A percentile compares a stretch with the other conserved stretches of the same genome.
Conservation (phyloP, 2,888 invertebrate genomes). For the Agapostemon virescens region DNA sequence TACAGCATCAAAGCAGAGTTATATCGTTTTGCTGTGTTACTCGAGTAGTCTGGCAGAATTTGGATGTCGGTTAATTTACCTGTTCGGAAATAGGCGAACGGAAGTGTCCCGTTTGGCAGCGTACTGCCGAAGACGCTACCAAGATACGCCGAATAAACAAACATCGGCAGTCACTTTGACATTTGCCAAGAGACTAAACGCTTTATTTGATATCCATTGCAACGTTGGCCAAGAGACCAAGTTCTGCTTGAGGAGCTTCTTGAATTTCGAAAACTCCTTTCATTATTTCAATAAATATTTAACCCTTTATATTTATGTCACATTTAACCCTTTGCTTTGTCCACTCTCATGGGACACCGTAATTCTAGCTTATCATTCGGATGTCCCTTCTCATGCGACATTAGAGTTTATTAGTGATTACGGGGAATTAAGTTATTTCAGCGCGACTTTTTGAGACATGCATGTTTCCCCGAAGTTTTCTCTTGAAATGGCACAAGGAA, state of each 20-base stretch:
- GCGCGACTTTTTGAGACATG: too few relatives aligned
- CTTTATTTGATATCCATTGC: neutral
- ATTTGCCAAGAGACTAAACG: neutral
- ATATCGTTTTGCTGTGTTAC: neutral
- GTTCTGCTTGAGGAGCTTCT: neutral
- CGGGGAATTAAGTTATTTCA: too few relatives aligned
- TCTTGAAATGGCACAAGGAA: too few relatives aligned
- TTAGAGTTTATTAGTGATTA: too few relatives aligned
- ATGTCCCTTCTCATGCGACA: too few relatives aligned
- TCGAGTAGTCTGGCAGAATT: neutral
- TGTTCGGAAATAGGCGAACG: neutral
- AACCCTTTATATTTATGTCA: too few relatives aligned
- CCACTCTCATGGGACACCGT: too few relatives aligned
- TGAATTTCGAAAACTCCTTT: neutral
- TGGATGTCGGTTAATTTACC: conserved; percentile 1
- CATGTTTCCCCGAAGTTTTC: too few relatives aligned
- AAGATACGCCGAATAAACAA: too few relatives aligned
- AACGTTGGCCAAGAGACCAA: neutral
- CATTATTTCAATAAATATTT: neutral
- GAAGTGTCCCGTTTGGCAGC: neutral
- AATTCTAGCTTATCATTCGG: too few relatives aligned
- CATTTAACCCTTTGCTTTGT: too few relatives aligned
- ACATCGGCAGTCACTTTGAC: neutral
- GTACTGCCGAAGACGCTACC: neutral
- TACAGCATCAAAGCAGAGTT: neutral